Base-by-base conservation (phyloP, 2,113 vertebrate genomes). In the Bambusicola thoracicus region DNA sequence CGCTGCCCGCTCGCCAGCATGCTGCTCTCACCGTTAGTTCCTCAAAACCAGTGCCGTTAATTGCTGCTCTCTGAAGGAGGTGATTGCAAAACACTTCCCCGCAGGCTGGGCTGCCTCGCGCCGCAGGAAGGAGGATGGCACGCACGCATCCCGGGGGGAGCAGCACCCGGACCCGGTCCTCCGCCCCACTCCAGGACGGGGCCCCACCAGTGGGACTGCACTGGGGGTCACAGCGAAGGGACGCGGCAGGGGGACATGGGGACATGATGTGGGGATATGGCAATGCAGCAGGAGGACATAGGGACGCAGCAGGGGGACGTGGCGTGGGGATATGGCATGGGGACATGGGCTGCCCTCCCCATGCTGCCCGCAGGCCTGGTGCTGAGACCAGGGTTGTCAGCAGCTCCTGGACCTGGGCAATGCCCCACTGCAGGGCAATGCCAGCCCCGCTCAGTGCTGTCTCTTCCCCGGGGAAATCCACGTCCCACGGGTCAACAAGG, bases 81-180 rank as follows among this genome's bases (percentile, higher is more conserved):
- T 94, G 96, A 95, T 97, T 97, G 95, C 96, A 97, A 96, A 96
- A 97, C 93, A 96, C 96, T 97, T 96, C 95, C 96, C 95, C 88
- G 94, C 61, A 94, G 93, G 55, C 91, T 95, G 87, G 84, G 81
- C 91, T 10, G 92, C 63, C 77, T 75, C 4, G 3, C 91, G 65
- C 86, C 5, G 29, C 90, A 73, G 90, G 93, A 94, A 96, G 95
- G 94, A 87, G 91, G 91, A 40, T 68, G 21, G 82, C 6, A 48
- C 21, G 0, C 58, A 49, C n/a, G 0, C 62, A 13, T 62, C 67
- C 56, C 2, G 1, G 30, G 25, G 43, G 40, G 65, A 88, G 68
- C 68, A n/a, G 83, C 1, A 7, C 75, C 74, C 12, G 1, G 67
- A 46, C 56, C 67, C 69, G 5, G 6, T 67, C 56, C 81, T 53